A percentile compares a stretch with the other conserved stretches of the same genome.
phyloP scores from a whole-genome alignment of 2,113 vertebrate species.

The Mionectes macconnelli region DNA sequence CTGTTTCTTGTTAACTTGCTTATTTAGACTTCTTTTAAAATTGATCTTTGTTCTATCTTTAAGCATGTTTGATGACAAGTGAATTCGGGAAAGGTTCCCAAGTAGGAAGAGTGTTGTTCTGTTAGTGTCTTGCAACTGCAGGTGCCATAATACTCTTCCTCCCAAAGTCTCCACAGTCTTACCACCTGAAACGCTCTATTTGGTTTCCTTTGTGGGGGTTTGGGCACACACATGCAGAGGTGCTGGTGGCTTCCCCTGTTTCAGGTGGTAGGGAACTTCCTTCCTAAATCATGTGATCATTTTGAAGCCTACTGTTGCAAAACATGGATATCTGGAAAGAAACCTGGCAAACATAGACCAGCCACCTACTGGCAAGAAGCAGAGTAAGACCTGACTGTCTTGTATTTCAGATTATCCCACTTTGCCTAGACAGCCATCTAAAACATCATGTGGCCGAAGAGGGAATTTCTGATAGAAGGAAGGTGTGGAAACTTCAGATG shows the following conservation, averaged over 20 bases:
- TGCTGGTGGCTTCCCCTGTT: neutral
- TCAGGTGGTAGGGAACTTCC: neutral
- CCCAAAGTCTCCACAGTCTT: neutral
- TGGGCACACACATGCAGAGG: neutral
- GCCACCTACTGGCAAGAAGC: neutral
- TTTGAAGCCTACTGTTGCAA: neutral
- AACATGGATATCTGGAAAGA: neutral
- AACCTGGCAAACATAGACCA: neutral
- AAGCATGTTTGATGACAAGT: neutral
- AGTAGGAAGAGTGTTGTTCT: neutral
- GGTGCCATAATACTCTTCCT: neutral
- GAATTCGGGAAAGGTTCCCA: neutral
- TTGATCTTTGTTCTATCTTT: neutral
- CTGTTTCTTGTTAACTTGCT: neutral
- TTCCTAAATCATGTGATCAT: neutral
- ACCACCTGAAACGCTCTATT: accelerated
- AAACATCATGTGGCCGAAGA: neutral
- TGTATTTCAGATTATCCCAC: neutral
- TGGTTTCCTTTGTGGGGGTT: neutral
- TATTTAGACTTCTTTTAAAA: neutral
- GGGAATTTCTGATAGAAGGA: neutral
- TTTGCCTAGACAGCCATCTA: accelerated
- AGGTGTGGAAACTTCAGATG: neutral
- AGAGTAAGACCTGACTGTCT: neutral
- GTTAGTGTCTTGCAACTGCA: neutral